Evolutionary conservation across 2,113 vertebrate species (phyloP).

Genomic region (Dinomys branickii): DNA sequence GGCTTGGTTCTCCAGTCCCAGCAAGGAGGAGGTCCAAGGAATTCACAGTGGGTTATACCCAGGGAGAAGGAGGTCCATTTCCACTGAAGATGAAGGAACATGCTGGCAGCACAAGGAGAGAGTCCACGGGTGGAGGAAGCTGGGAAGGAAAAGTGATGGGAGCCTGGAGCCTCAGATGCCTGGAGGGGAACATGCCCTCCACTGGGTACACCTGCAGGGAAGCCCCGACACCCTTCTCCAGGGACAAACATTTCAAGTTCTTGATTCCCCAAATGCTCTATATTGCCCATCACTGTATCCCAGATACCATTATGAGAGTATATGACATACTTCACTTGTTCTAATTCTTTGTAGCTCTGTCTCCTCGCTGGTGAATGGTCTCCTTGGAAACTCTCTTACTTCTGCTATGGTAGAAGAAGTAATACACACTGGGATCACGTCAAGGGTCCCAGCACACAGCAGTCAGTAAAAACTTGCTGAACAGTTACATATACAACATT

Average conservation of each 20-base stretch:
- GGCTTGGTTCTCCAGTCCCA: background rate
- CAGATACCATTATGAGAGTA: no score
- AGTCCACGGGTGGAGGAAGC: accelerated
- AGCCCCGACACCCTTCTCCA: no score
- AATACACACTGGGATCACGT: background rate
- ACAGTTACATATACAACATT: background rate
- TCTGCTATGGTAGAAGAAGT: no score
- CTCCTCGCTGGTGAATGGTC: background rate
- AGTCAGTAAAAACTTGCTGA: background rate
- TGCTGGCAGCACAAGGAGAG: background rate
- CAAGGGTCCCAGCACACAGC: background rate
- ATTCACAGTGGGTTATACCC: no score
- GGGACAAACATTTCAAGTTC: background rate
- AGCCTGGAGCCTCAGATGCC: background rate
- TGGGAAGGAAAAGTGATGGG: background rate
- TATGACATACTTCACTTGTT: background rate
- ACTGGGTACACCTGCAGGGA: background rate
- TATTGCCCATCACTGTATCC: background rate
- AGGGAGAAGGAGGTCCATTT: background rate
- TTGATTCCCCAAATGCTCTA: background rate
- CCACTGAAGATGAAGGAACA: background rate
- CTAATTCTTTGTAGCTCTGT: background rate
- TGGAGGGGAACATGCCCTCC: no score
- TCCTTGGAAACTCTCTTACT: no score
- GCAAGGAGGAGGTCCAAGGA: background rate